phyloP scores from a whole-genome alignment of 2,888 invertebrate species.

The Sminthurides aquaticus region DNA sequence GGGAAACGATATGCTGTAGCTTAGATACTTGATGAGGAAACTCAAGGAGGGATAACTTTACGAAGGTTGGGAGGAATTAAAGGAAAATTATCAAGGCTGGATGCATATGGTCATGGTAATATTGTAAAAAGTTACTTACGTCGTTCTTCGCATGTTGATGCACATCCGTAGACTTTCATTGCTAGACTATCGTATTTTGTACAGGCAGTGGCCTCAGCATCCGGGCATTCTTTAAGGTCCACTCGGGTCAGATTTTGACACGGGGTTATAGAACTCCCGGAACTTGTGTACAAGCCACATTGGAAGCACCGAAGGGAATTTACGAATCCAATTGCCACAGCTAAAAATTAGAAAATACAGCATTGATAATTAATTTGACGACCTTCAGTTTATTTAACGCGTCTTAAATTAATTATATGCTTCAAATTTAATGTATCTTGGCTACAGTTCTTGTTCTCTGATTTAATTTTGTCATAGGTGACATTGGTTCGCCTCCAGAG shows the following conservation, averaged over 20 bases:
- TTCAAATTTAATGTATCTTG: no score
- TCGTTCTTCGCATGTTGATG: constrained; percentile 38
- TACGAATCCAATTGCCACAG: constrained; percentile 31
- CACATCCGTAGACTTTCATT: constrained; percentile 41
- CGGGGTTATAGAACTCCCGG: constrained; percentile 38
- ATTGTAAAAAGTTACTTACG: constrained; percentile 31
- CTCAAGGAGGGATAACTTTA: not conserved
- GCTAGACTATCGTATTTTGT: constrained; percentile 42
- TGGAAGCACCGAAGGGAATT: constrained; percentile 38
- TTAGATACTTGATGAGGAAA: not conserved
- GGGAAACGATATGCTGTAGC: no score
- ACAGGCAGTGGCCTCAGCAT: constrained; percentile 31
- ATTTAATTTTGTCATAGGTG: no score
- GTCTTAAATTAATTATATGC: no score
- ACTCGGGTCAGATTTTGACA: constrained; percentile 38
- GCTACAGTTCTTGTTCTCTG: no score
- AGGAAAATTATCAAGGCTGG: not conserved
- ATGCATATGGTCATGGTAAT: no score
- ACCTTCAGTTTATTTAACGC: no score
- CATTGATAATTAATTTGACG: not conserved
- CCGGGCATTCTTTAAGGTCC: constrained; percentile 34
- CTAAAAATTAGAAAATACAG: constrained; percentile 27
- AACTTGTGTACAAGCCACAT: constrained; percentile 39
- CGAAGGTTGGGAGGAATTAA: not conserved
- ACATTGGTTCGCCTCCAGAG: no score